Evolutionary conservation across 2,888 invertebrate species (phyloP), one percentile per base, ranked within the genome.

Genomic region (Agrochola litura): DNA sequence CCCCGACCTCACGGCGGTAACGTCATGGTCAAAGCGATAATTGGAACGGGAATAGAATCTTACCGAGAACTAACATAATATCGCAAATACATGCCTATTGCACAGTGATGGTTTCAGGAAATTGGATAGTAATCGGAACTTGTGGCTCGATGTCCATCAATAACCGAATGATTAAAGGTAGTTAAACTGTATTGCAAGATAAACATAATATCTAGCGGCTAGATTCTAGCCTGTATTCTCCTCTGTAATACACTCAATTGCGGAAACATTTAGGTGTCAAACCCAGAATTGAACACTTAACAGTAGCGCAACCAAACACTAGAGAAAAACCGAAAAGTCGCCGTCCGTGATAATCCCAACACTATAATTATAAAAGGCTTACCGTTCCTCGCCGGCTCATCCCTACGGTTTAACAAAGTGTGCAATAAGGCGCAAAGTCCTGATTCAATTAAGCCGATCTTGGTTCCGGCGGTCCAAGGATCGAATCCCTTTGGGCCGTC

Each of bases 381-480:
- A 71, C 41, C 37, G 16, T 69, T 65, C 37, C 30, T 16, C 43
- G 25, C 8, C 22, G 19, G 49, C 43, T 56, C 60, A 65, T 73
- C 68, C 25, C 60, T 43, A 60, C 37, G 58, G 58, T 71, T 73
- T 64, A 74, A 68, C 74, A 68, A 73, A 73, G 49, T 75, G 79
- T 75, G 68, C 58, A 74, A 74, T 71, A 69, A 67, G 46, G 19
- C 63, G 60, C 60, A 68, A 74, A 74, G 49, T 58, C 75, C 43
- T 72, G 68, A 68, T 82, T 75, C 68, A 75, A 79, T 72, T 79
- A 76, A 82, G 79, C 58, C 43, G 60, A 4, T 37, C 68, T 71
- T 22, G 43, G 79, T 73, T 61, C 65, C 64, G 64, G 60, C 52
- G n/a, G 70, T 16, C 61, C 49, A 64, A 46, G 68, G 65, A 69